Percentiles rank a stretch among this genome's conserved stretches.
phyloP scores from a whole-genome alignment of 2,113 vertebrate species.

The Prolemur simus region DNA sequence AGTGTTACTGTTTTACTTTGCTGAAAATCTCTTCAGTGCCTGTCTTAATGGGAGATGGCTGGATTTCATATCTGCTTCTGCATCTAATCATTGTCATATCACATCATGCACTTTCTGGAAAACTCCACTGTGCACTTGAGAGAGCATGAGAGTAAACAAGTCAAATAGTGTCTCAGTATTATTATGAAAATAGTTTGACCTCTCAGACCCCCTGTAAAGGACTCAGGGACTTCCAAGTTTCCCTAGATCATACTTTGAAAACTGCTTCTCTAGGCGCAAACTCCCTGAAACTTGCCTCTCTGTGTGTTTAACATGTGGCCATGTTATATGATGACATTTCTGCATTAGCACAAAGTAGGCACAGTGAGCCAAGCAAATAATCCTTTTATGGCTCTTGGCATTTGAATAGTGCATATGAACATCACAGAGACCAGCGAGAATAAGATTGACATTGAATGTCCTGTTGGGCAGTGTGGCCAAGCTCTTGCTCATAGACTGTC shows the following conservation, averaged over 20 bases:
- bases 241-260: not conserved
- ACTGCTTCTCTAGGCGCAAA: not conserved
- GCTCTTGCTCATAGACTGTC: slow-evolving; percentile 56
- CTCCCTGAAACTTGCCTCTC: not conserved
- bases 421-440: not conserved
- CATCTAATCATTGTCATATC: not conserved
- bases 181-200: not conserved
- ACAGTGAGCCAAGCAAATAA: not conserved
- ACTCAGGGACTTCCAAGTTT: not conserved
- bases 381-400: not conserved
- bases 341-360: not conserved
- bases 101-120: not conserved
- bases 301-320: not conserved
- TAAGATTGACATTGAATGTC: not conserved
- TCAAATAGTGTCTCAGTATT: not conserved
- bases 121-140: not conserved
- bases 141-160: not conserved
- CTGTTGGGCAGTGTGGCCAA: not conserved
- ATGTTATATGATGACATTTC: not conserved
- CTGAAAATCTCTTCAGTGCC: not conserved
- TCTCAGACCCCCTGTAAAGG: not conserved
- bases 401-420: not conserved
- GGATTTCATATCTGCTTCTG: not conserved
- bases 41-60: not conserved
- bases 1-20: not conserved